These are phyloP conservation scores for Adelognathus sp. DNA, from an alignment of 2,888 invertebrate genomes.

Conservation along the genomic window DNA sequence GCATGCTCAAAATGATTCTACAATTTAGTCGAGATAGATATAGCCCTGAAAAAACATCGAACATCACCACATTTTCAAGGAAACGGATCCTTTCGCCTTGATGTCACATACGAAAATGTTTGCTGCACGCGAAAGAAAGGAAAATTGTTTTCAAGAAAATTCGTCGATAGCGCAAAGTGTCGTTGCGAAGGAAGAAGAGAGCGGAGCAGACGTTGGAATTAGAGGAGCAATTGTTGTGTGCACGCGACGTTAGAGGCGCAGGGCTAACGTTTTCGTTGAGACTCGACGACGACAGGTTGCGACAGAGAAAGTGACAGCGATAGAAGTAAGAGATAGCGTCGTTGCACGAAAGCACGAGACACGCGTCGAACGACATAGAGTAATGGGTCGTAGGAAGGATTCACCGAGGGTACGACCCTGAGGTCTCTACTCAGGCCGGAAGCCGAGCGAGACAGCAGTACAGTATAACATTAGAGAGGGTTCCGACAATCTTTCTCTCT, in stretches of 20 bases:
- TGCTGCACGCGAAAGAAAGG: not conserved
- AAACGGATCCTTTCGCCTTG: too few species aligned
- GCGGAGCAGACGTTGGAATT: conserved; percentile 42
- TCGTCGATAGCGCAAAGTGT: conserved; percentile 5
- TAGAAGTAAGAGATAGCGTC: conserved; percentile 47
- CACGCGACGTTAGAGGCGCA: conserved; percentile 46
- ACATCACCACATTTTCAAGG: too few species aligned
- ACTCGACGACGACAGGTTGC: conserved; percentile 52
- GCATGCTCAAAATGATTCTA: too few species aligned
- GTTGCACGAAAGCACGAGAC: conserved; percentile 63
- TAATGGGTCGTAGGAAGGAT: conserved; percentile 63
- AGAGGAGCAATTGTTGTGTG: conserved; percentile 37
- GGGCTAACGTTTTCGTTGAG: conserved; percentile 34
- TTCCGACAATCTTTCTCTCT: not conserved
- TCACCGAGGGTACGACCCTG: conserved; percentile 54
- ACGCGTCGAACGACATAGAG: conserved; percentile 66
- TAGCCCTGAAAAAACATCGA: too few species aligned
- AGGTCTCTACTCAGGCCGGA: conserved; percentile 47
- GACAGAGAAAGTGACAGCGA: conserved; percentile 37
- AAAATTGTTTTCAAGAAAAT: not conserved
- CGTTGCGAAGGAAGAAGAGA: not conserved
- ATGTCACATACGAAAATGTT: too few species aligned
- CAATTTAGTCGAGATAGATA: too few species aligned
- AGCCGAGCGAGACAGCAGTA: conserved; percentile 32
- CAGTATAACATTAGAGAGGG: conserved; percentile 37